Percentiles rank a stretch among this genome's conserved stretches.
These are phyloP conservation scores for Aphidius ervi DNA, from an alignment of 1,140 invertebrate species.

Conservation along the genomic window DNA sequence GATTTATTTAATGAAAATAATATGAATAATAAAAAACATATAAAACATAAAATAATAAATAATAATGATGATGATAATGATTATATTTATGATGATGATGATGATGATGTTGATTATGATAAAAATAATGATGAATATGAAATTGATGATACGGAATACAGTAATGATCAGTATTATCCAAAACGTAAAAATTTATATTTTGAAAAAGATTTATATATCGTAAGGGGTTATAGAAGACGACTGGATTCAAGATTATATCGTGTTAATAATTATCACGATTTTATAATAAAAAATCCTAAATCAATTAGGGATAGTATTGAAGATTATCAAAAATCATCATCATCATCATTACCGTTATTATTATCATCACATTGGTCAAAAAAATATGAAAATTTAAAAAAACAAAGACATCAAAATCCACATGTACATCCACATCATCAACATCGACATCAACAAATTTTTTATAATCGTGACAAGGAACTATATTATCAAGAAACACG, in stretches of 20 bases:
- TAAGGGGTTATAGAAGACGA: slow-evolving; percentile 16
- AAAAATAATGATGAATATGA: background rate
- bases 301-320: slow-evolving; percentile 4
- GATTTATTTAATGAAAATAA: slow-evolving; percentile 1
- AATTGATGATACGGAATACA: background rate
- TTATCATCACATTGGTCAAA: background rate
- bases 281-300: slow-evolving; percentile 5
- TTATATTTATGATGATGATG: slow-evolving; percentile 9
- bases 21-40: background rate
- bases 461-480: too few relatives aligned
- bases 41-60: background rate
- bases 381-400: too few relatives aligned
- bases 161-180: background rate
- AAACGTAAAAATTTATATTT: background rate
- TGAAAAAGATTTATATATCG: background rate
- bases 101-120: slow-evolving; percentile 7
- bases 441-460: background rate
- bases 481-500: too few relatives aligned
- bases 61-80: slow-evolving; percentile 14
- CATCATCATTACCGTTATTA: background rate
- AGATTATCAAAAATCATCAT: slow-evolving; percentile 7
- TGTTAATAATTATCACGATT: slow-evolving; percentile 1
- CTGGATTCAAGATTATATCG: slow-evolving; percentile 9
- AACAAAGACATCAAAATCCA: background rate
- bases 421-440: background rate